A percentile compares a stretch with the other conserved stretches of the same genome.
Evolutionary conservation across 2,888 invertebrate species (phyloP).

Genomic region (Tenodera sinensis): DNA sequence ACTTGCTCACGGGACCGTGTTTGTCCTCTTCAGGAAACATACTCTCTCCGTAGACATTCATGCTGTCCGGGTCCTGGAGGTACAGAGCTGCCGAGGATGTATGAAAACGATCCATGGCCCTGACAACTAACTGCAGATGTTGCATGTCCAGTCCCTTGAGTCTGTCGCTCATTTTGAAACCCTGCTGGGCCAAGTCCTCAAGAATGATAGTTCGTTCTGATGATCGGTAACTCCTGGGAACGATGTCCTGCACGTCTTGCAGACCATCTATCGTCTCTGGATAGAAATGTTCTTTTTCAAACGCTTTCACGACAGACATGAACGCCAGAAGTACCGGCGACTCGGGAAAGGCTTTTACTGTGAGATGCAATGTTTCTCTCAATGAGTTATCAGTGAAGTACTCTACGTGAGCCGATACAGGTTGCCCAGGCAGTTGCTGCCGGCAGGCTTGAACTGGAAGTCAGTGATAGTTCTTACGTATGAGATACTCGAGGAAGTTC

Average conservation of each 20-base stretch:
- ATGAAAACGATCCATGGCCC: conserved; percentile 20
- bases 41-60: conserved; percentile 6
- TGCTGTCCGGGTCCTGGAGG: conserved; percentile 1
- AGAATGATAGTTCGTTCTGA: conserved; percentile 8
- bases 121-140: conserved; percentile 16
- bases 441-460: neutral
- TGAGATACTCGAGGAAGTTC: neutral
- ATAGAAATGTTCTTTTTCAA: conserved; percentile 22
- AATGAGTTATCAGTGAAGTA: neutral
- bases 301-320: neutral
- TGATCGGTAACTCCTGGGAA: neutral
- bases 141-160: conserved; percentile 16
- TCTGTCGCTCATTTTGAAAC: conserved; percentile 9
- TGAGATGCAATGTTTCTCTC: neutral
- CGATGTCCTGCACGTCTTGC: neutral
- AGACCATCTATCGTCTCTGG: conserved; percentile 3
- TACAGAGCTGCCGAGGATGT: conserved; percentile 14
- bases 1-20: neutral
- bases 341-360: conserved; percentile 23
- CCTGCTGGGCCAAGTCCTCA: conserved; percentile 14
- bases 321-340: conserved; percentile 6
- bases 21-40: neutral
- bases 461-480: neutral
- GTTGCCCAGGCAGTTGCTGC: neutral
- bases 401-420: neutral